Conservation (phyloP, 92 coral and sea anemone genomes). For the Bergia puertoricense region DNA sequence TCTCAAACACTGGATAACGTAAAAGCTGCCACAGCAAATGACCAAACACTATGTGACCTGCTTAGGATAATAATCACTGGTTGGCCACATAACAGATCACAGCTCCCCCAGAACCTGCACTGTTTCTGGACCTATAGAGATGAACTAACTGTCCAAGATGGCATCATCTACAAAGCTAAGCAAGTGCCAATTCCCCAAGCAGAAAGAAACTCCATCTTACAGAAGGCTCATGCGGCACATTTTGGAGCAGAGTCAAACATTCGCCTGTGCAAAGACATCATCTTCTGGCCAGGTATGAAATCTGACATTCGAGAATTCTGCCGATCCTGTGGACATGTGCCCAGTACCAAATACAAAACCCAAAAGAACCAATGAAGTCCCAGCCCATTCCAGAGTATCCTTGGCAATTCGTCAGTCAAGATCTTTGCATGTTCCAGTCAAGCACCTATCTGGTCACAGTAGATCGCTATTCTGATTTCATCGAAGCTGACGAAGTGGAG, state of each 20-base stretch:
- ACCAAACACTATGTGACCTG: no score
- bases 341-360: constrained; percentile 45
- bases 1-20: no score
- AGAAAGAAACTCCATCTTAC: no score
- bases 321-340: constrained; percentile 51
- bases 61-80: no score
- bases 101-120: no score
- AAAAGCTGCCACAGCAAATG: no score
- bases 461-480: constrained; percentile 48
- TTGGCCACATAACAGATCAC: no score
- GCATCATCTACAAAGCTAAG: no score
- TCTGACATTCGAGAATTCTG: constrained; percentile 29
- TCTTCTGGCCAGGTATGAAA: constrained; percentile 49
- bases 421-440: constrained; percentile 35
- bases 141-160: no score
- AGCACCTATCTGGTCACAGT: constrained; percentile 35
- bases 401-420: constrained; percentile 55
- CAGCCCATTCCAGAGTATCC: constrained; percentile 51
- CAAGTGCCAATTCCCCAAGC: no score
- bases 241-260: neutral
- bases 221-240: no score
- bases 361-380: constrained; percentile 45
- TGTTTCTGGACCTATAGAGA: no score
- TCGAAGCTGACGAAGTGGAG: constrained; percentile 41
- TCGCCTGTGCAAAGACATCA: constrained; percentile 34